Evolutionary conservation across 2,797 vertebrate genomes (phyloP).

Genomic region (Rhinatrema bivittatum): DNA sequence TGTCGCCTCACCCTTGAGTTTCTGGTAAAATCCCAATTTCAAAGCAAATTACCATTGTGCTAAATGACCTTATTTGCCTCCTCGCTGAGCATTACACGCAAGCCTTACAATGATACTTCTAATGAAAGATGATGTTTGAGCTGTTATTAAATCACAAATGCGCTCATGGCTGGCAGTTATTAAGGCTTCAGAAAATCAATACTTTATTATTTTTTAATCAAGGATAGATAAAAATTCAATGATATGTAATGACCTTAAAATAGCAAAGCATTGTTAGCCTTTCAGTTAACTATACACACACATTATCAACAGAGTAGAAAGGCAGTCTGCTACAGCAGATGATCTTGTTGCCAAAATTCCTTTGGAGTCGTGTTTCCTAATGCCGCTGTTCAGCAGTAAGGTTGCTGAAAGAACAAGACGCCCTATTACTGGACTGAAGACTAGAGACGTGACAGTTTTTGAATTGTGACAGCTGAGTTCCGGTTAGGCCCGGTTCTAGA

Average conservation of each 20-base stretch:
- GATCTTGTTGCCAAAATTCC: too few species aligned
- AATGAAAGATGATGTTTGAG: constrained; percentile 19
- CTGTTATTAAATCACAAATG: constrained; percentile 13
- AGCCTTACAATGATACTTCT: constrained; percentile 6
- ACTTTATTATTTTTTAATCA: constrained; percentile 34
- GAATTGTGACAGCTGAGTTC: too few species aligned
- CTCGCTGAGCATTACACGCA: constrained; percentile 6
- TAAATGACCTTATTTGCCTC: constrained; percentile 24
- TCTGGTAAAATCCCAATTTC: constrained; percentile 1
- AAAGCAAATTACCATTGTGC: constrained; percentile 10
- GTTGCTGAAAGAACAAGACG: too few species aligned
- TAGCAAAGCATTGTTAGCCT: background rate
- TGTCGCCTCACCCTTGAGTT: constrained; percentile 13
- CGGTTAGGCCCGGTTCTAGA: too few species aligned
- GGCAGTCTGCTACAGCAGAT: too few species aligned
- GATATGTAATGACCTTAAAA: constrained; percentile 9
- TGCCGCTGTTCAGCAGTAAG: too few species aligned
- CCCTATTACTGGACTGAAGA: too few species aligned
- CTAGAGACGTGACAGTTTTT: too few species aligned
- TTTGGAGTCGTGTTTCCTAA: too few species aligned
- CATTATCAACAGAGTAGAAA: too few species aligned
- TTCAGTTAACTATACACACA: background rate
- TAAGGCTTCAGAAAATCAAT: constrained; percentile 27
- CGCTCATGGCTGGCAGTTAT: constrained; percentile 11
- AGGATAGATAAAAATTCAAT: constrained; percentile 11